phyloP scores from a whole-genome alignment of 2,888 invertebrate genomes.

The Saturnia pavonia region DNA sequence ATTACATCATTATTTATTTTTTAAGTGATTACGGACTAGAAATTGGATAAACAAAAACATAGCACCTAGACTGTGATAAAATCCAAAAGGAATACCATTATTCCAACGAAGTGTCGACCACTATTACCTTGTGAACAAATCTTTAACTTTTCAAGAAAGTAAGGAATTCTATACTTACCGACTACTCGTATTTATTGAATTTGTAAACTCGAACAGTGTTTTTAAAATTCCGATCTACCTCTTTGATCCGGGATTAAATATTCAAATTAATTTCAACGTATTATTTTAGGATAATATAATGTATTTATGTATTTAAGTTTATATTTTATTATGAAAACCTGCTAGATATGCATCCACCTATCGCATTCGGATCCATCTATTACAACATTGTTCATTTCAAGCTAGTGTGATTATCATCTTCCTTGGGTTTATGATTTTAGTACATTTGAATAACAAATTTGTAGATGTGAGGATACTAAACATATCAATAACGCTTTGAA shows the following conservation, averaged over 20 bases:
- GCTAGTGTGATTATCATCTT: constrained; percentile 6
- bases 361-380: background rate
- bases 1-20: no score
- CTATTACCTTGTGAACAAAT: background rate
- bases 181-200: background rate
- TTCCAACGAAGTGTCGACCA: background rate
- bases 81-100: background rate
- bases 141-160: background rate
- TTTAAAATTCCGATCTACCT: background rate
- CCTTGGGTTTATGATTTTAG: background rate
- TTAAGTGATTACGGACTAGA: background rate
- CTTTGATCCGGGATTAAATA: background rate
- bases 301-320: no score
- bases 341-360: background rate
- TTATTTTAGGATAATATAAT: background rate
- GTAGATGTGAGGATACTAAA: background rate
- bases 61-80: background rate
- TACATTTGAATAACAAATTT: constrained; percentile 12
- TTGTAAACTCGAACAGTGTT: background rate
- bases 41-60: background rate
- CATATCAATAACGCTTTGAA: constrained; percentile 12
- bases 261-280: background rate
- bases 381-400: constrained; percentile 2
- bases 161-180: background rate
- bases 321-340: background rate